Base-by-base conservation (phyloP, 2,797 vertebrate genomes). In the Phataginus tricuspis region DNA sequence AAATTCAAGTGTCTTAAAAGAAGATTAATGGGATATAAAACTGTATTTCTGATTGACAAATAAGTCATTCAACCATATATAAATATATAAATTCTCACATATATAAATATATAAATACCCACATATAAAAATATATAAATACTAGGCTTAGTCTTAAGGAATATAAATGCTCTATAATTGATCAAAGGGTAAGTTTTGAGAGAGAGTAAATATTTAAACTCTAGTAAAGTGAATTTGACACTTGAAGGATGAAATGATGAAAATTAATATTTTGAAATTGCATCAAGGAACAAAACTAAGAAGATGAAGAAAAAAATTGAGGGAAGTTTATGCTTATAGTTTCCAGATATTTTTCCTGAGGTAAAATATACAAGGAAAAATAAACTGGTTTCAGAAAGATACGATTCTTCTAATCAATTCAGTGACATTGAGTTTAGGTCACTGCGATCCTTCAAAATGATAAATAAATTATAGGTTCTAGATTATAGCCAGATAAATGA, bases 391-490 rank as follows among this genome's bases (percentile, higher is more conserved):
- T n/a, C 16, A 63, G 11, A 86, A 82, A 77, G 72, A 86, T 7
- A 75, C 5, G 0, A 89, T 8, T 80, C 27, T 79, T 82, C 16
- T 57, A 53, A 59, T 78, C 25, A 74, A 37, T 34, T 66, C 14
- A 80, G 5, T 39, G 12, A 79, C 37, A 75, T 0, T 89, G 16
- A 90, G 5, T 39, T 59, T 57, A 85, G 69, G 25, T 37, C 4
- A 51, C 21, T 74, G 4, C 3, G 13, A 91, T 23, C 5, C 23
- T 91, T 94, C 42, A 89, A 72, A 68, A 94, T 59, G 51, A 80
- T 61, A 77, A 90, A 80, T 53, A 68, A 94, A 95, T 90, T 64
- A 88, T 2, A 39, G 21, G 13, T 77, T 95, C 37, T 82, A 90
- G 39, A 29, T 49, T 96, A 45, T 51, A 77, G 37, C 4, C 63